phyloP scores from a whole-genome alignment of 2,888 invertebrate genomes.

The Leucozona laternaria region DNA sequence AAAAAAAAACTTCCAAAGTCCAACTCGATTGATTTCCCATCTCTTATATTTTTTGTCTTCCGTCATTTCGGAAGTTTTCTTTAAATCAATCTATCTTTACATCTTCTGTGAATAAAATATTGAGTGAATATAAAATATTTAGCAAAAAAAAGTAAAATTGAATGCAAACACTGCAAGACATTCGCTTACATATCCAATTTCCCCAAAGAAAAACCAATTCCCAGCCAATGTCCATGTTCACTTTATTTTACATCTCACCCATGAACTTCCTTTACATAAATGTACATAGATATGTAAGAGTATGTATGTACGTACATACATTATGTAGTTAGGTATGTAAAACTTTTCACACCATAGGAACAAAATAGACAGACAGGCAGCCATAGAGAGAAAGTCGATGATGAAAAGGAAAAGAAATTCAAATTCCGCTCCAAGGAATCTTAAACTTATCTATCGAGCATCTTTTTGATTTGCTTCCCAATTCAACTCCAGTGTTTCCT shows the following conservation, averaged over 20 bases:
- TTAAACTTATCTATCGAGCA: slow-evolving; percentile 33
- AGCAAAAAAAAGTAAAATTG: slow-evolving; percentile 39
- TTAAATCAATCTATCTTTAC: slow-evolving; percentile 23
- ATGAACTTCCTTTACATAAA: slow-evolving; percentile 19
- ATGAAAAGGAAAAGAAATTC: slow-evolving; percentile 24
- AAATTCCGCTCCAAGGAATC: slow-evolving; percentile 68
- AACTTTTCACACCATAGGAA: slow-evolving; percentile 33
- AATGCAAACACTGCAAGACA: slow-evolving; percentile 48
- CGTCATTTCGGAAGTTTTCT: slow-evolving; percentile 15
- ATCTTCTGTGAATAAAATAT: slow-evolving; percentile 47
- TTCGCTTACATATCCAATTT: slow-evolving; percentile 61
- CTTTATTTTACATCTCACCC: slow-evolving; percentile 51
- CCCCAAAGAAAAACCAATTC: slow-evolving; percentile 57
- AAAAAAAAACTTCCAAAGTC: not conserved
- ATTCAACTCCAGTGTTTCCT: slow-evolving; percentile 1
- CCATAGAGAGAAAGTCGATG: not conserved
- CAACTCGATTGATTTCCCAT: not conserved
- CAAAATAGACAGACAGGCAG: slow-evolving; percentile 28
- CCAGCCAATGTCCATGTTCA: slow-evolving; percentile 68
- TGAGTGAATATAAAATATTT: slow-evolving; percentile 22
- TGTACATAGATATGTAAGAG: not conserved
- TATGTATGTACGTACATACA: too few relatives aligned
- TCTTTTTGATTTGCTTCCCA: slow-evolving; percentile 59
- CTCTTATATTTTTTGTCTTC: not conserved
- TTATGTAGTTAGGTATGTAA: too few relatives aligned